Conservation (phyloP, 2,888 invertebrate genomes). For the Drosophila seclusa region DNA sequence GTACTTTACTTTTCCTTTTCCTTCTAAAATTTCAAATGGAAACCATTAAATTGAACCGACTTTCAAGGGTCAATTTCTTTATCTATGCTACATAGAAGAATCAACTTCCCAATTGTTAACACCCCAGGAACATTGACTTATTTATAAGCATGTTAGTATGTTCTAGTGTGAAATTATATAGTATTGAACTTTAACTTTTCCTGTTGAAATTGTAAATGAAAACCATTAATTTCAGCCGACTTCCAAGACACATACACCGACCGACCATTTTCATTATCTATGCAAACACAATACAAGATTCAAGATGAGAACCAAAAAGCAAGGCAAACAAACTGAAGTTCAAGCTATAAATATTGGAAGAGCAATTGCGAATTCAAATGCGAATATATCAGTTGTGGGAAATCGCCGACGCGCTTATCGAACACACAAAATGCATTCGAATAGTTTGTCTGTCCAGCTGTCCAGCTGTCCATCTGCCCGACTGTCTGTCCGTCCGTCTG, state of each 20-base stretch:
- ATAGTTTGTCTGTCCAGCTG: conserved; percentile 44
- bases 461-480: conserved; percentile 1
- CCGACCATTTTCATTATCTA: conserved; percentile 44
- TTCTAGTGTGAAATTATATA: not conserved
- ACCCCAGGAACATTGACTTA: not conserved
- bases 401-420: conserved; percentile 62
- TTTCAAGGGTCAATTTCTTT: conserved; percentile 15
- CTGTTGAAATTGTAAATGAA: conserved; percentile 22
- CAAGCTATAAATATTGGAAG: conserved; percentile 64
- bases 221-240: conserved; percentile 32
- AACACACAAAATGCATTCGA: conserved; percentile 75
- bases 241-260: not conserved
- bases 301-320: conserved; percentile 29
- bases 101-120: not conserved
- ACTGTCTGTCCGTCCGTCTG: conserved; percentile 15
- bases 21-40: conserved; percentile 21
- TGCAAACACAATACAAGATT: conserved; percentile 17
- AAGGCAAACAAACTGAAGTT: conserved; percentile 22
- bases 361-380: conserved; percentile 67
- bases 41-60: conserved; percentile 24
- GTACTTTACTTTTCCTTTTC: not conserved
- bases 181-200: not conserved
- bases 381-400: conserved; percentile 71
- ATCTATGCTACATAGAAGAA: conserved; percentile 36
- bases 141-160: not conserved